Evolutionary conservation across 2,113 vertebrate species (phyloP).

Genomic region (Kobus ellipsiprymnus): DNA sequence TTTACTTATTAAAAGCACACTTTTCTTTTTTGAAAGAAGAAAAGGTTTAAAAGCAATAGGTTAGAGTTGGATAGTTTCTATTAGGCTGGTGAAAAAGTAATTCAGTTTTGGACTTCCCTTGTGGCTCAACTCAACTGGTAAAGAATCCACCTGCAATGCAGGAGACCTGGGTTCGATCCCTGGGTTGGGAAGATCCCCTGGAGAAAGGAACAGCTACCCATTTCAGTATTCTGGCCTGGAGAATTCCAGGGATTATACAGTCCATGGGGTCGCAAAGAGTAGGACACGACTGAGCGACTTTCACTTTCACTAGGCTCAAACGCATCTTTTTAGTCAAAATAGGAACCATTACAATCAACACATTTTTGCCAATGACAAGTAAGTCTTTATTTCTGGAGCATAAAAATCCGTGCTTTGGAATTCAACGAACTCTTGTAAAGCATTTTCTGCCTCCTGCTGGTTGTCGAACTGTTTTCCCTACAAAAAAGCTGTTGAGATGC

Average conservation of each 20-base stretch:
- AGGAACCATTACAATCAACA: neutral
- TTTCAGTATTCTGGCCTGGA: neutral
- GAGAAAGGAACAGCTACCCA: neutral
- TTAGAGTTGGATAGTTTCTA: neutral
- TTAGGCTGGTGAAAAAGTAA: neutral
- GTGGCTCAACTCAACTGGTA: neutral
- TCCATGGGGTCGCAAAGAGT: neutral
- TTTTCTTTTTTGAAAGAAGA: neutral
- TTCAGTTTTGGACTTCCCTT: neutral
- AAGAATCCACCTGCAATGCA: neutral
- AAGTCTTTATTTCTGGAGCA: neutral
- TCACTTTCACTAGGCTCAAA: neutral
- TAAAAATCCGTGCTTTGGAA: neutral
- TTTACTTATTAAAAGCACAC: constrained; percentile 17
- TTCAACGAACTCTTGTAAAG: neutral
- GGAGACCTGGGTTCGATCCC: neutral
- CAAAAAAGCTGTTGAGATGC: neutral
- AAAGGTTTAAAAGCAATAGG: neutral
- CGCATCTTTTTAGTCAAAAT: neutral
- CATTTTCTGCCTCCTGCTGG: neutral
- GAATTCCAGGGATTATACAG: neutral
- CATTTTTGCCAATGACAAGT: neutral
- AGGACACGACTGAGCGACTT: neutral
- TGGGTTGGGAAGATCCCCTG: neutral
- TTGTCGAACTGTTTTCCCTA: neutral